Evolutionary conservation across 2,888 invertebrate species (phyloP), one percentile per base, ranked within the genome.

Genomic region (Dugesia japonica): DNA sequence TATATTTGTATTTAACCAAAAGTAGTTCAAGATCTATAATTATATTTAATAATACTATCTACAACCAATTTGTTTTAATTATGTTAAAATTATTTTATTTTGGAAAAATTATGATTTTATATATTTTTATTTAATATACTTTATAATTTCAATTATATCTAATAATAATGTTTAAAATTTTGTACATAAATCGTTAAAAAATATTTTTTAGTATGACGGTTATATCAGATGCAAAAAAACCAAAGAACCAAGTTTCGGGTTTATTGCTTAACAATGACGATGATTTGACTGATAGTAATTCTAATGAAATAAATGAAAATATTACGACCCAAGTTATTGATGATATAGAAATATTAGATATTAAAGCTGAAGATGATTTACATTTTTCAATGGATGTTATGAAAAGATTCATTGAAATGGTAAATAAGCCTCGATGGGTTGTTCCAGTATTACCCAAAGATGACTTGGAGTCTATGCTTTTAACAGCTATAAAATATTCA

Each of bases 401-500:
- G 83, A 89, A 89, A 80, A 89, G 90, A 81, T 87, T 95, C 81
- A 94, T 94, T 86, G 94, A 94, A 84, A 94, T 94, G 88, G 93
- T 95, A 84, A 92, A 92, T 81, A 90, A 91, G 86, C 90, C 93
- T 78, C 88, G 94, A 82, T 95, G 95, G 95, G 92, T 95, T 79
- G 94, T 95, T 75, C 95, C 95, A 38, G 95, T 95, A 75, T 86
- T 95, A 82, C 94, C 95, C 15, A 93, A 94, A 82, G 94, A 94
- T 86, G 94, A 95, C 86, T 86, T 95, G 81, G 94, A 77, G 71
- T 56, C 4, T 23, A 56, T 56, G 56, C 1, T 56, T 4, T 56
- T 56, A 23, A 56, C 56, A 23, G 56, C 56, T 7, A 56, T 56
- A n/a, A 56, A 23, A 56, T 23, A 56, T 23, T 56, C 56, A 56